These are phyloP conservation scores for Hestina assimilis DNA, from an alignment of 1,140 invertebrate species.

Conservation along the genomic window DNA sequence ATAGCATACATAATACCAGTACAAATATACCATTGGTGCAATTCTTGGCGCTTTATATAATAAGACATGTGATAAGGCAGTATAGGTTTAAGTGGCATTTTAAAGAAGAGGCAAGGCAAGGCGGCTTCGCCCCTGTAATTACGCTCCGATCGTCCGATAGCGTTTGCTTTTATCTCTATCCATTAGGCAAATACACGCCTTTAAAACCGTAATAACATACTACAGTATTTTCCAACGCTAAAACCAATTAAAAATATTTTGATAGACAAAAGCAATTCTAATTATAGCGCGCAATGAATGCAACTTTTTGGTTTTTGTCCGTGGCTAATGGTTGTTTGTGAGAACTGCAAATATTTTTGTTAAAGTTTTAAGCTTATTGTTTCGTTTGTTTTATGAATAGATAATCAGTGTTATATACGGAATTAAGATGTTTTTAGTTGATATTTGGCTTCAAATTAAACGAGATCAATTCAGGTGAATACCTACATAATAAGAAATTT, in stretches of 20 bases:
- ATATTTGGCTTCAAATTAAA: no score
- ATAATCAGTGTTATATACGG: no score
- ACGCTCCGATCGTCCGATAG: constrained; percentile 60
- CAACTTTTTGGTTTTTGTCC: constrained; percentile 21
- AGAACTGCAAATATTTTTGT: constrained; percentile 52
- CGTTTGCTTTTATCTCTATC: constrained; percentile 73
- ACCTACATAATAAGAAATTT: no score
- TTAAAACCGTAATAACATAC: constrained; percentile 64
- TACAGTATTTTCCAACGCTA: constrained; percentile 67
- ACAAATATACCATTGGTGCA: constrained; percentile 26
- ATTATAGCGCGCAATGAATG: constrained; percentile 47
- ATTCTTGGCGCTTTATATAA: constrained; percentile 48
- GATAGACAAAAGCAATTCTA: constrained; percentile 72
- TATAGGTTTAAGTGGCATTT: constrained; percentile 71
- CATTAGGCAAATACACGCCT: constrained; percentile 77
- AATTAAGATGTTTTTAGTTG: no score
- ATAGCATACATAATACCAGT: neutral
- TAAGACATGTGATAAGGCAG: constrained; percentile 48
- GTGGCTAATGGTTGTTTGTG: constrained; percentile 55
- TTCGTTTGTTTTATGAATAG: no score
- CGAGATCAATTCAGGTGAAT: no score
- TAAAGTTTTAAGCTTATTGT: constrained; percentile 15
- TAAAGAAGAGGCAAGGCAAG: constrained; percentile 46
- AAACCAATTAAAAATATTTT: constrained; percentile 76
- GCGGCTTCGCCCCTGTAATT: constrained; percentile 64